phyloP scores from a whole-genome alignment of 2,797 vertebrate genomes.

The Xerus rutilus region DNA sequence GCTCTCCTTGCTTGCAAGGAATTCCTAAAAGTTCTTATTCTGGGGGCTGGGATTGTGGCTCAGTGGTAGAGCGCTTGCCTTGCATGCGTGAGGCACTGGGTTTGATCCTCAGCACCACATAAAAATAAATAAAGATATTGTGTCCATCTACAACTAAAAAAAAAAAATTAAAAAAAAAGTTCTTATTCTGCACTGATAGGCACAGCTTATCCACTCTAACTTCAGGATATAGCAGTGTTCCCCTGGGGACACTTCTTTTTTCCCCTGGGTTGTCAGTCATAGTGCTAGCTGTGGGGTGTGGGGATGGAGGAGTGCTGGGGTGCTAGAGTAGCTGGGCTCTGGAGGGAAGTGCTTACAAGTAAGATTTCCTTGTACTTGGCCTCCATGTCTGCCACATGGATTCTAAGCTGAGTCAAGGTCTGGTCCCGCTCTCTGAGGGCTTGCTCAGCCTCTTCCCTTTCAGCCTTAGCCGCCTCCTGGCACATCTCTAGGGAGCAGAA shows the following conservation, averaged over 20 bases:
- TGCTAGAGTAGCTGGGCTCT: neutral
- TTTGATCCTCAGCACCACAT: too few relatives aligned
- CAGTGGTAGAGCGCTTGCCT: too few relatives aligned
- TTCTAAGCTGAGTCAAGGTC: conserved; percentile 86
- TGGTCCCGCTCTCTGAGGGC: conserved; percentile 85
- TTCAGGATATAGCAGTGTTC: neutral
- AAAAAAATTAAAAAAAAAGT: too few relatives aligned
- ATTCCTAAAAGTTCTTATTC: neutral
- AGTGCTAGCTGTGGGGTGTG: neutral
- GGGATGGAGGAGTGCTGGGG: neutral
- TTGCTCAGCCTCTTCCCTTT: conserved; percentile 73
- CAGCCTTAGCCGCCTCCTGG: conserved; percentile 83
- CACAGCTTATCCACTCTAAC: neutral
- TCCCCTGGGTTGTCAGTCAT: neutral
- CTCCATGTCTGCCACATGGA: conserved; percentile 88
- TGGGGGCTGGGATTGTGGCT: neutral
- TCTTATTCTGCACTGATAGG: neutral
- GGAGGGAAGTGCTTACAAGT: conserved; percentile 84
- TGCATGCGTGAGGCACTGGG: too few relatives aligned
- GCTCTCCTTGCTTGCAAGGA: neutral
- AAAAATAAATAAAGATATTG: too few relatives aligned
- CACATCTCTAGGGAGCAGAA: conserved; percentile 79
- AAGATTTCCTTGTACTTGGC: conserved; percentile 89
- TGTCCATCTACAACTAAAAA: too few relatives aligned
- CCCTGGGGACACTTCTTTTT: neutral